Conservation (phyloP, 2,888 invertebrate species). For the Chydorus sphaericus region DNA sequence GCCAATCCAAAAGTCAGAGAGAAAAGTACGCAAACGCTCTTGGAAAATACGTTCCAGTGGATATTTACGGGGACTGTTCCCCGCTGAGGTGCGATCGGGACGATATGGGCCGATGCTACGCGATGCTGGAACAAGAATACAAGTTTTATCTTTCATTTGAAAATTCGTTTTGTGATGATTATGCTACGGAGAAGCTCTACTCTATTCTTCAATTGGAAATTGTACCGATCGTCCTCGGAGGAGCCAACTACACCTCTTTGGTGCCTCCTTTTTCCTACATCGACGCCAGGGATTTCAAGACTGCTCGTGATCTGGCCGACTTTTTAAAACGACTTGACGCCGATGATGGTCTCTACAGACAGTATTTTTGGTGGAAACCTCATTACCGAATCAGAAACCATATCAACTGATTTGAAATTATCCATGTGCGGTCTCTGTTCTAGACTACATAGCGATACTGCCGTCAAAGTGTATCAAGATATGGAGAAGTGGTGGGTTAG, state of each 20-base stretch:
- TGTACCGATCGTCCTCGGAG: constrained; percentile 22
- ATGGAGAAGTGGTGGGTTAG: constrained; percentile 14
- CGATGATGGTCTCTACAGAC: constrained; percentile 28
- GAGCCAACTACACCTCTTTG: constrained; percentile 19
- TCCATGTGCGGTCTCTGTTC: constrained; percentile 14
- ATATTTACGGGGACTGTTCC: constrained; percentile 28
- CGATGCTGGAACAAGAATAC: constrained; percentile 21
- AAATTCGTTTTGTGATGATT: constrained; percentile 19
- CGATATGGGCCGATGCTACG: constrained; percentile 22
- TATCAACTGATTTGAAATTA: constrained; percentile 4
- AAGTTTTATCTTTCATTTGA: constrained; percentile 19
- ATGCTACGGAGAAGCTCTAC: constrained; percentile 36
- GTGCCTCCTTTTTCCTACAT: constrained; percentile 20
- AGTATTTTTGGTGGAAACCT: constrained; percentile 43
- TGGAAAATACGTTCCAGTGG: constrained; percentile 24
- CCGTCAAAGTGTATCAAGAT: constrained; percentile 6
- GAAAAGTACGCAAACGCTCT: constrained; percentile 25
- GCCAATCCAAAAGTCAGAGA: constrained; percentile 24
- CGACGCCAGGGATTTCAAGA: constrained; percentile 15
- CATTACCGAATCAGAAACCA: constrained; percentile 22
- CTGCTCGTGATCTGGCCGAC: constrained; percentile 28
- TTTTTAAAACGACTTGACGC: constrained; percentile 36
- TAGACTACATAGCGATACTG: constrained; percentile 8
- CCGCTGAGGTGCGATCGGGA: constrained; percentile 24
- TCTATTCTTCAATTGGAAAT: constrained; percentile 21